Base-by-base conservation (phyloP, 2,113 vertebrate genomes). In the Myiozetetes cayanensis region DNA sequence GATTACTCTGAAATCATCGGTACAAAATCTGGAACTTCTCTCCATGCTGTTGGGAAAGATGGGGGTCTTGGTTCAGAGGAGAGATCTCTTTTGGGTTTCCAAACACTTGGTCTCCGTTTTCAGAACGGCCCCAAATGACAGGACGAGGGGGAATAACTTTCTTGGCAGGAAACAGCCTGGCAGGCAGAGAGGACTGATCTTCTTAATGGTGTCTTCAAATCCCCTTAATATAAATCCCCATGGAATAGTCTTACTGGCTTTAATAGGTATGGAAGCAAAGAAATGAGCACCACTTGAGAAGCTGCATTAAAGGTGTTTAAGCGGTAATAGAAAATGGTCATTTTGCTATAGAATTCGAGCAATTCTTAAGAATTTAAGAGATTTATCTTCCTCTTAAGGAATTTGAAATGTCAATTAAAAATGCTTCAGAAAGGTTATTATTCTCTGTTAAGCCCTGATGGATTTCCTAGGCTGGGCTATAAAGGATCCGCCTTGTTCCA, bases 191-290 rank as follows among this genome's bases (percentile, higher is more conserved):
- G 30, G 25, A 37, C 55, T 95, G 78, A 94, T 96, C 93, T 93
- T 75, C 93, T 91, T 95, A 94, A 80, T 59, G 65, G 75, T 4
- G 4, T 96, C 90, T 97, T 94, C 82, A 71, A 96, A 94, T 90
- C 46, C 0, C 75, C 47, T 90, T 96, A 93, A 90, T 83, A 71
- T 33, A 95, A 94, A 90, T 90, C 92, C 67, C 90, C 47, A 67
- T 7, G 59, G 90, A 88, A 94, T 30, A 63, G 67, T 47, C 55
- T 94, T 81, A 86, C 1, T 83, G 47, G 72, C 85, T 96, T 74
- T 88, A 90, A 84, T 31, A 78, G 68, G 75, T 78, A 91, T 94
- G 90, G 91, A 80, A 93, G 92, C 74, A 82, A 85, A 90, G 82
- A 80, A 95, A 85, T 14, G 21, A 94, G 72, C 43, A 67, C 59